phyloP scores from a whole-genome alignment of 2,888 invertebrate genomes.

The Achlya flavicornis region DNA sequence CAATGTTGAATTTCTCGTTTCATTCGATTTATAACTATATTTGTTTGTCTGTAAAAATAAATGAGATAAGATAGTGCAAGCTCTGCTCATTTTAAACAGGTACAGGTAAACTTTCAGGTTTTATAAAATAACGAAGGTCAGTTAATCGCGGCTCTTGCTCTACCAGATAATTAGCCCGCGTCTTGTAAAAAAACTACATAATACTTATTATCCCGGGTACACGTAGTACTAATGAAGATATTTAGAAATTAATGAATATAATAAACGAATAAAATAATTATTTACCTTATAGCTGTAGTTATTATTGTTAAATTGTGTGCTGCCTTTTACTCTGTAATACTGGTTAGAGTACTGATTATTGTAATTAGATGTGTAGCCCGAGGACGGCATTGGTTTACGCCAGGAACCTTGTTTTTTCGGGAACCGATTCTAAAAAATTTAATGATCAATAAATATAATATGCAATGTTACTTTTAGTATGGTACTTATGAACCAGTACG shows the following conservation, averaged over 20 bases:
- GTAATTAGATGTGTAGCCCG: conserved; percentile 60
- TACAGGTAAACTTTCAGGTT: too few relatives aligned
- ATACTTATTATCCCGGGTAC: too few relatives aligned
- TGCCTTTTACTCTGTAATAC: conserved; percentile 64
- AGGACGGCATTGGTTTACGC: conserved; percentile 64
- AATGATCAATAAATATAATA: neutral
- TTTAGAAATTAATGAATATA: too few relatives aligned
- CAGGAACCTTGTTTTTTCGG: conserved; percentile 76
- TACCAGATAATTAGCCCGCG: too few relatives aligned
- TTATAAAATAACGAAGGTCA: too few relatives aligned
- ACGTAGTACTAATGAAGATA: too few relatives aligned
- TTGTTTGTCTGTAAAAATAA: conserved; percentile 23
- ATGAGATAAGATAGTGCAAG: neutral
- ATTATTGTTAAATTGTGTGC: conserved; percentile 59
- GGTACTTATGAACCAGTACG: too few relatives aligned
- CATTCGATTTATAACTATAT: conserved; percentile 52
- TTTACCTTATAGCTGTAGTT: conserved; percentile 59
- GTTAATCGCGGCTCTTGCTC: too few relatives aligned
- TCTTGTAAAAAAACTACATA: too few relatives aligned
- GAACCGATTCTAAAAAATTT: conserved; percentile 67
- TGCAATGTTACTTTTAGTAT: too few relatives aligned
- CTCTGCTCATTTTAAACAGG: too few relatives aligned
- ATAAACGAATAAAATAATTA: conserved; percentile 23
- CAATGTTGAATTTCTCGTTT: conserved; percentile 46
- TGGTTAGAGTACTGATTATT: conserved; percentile 71